Evolutionary conservation across 2,888 invertebrate species (phyloP), one percentile per base, ranked within the genome.

Genomic region (Torymus tubicola): DNA sequence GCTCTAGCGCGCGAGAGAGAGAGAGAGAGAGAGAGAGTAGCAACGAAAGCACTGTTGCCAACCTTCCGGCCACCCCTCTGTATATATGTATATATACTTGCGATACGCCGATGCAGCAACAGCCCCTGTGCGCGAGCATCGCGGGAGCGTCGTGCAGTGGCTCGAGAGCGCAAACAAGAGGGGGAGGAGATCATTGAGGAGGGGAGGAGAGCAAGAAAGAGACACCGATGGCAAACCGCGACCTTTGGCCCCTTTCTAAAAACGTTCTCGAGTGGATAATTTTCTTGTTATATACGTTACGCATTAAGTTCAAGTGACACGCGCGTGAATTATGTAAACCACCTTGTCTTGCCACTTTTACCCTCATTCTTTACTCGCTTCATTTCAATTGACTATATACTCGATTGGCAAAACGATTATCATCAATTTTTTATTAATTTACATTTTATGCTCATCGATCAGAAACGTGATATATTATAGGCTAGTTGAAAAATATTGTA

Each of bases 211-310:
- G 42, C 42, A 42, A 42, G 42, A 42, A 42, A 42, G 42, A 42
- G 68, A 14, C 50, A 78, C 61, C 42, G 5, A 31, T 31, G 63
- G 57, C 69, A 70, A 80, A 75, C 70, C 68, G 67, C 75, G 80
- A 76, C 61, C 68, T 80, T 53, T 70, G 16, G 63, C 73, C 81
- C 79, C 71, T 75, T 79, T 70, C 24, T 70, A 70, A 70, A 53
- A 73, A 80, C 81, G 74, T 78, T 75, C 84, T 90, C 89, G 87
- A 87, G 88, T 90, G 89, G 90, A 90, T 90, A 89, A 90, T 90
- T 90, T 90, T 88, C 90, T 88, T 88, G 88, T 90, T 89, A 90
- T 89, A 90, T 89, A 85, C 87, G 85, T 88, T 89, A 82, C 86
- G 84, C 82, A 90, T 90, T 89, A 89, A 86, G 80, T 80, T 79